Evolutionary conservation across 2,797 vertebrate species (phyloP), one percentile per base, ranked within the genome.

Genomic region (Pseudochromis fuscus): DNA sequence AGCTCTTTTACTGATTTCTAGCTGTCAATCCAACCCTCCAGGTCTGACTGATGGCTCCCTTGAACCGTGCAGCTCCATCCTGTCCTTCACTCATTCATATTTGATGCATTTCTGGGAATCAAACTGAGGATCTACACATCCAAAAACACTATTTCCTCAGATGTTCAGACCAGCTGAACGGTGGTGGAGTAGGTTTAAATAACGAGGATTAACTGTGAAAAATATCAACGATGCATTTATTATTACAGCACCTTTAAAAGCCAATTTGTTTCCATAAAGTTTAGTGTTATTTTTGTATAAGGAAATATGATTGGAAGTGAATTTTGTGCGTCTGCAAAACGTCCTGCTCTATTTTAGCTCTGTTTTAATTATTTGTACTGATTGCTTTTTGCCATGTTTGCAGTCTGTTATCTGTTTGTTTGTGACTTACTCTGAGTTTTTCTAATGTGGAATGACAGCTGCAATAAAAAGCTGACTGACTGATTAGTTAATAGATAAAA

Each of bases 1-100:
- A 53, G 7, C 31, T 64, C 27, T 10, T 46, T 72, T 79, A 68
- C 65, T 37, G 58, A 51, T 64, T 62, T 5, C 61, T 30, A 63
- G 75, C 57, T 19, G 42, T 66, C 44, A 13, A 19, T 50, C 46
- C 24, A 21, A 59, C 65, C 30, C 30, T 50, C 23, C 46, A 58
- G 33, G 50, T 72, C 58, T 68, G 40, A 65, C 52, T 42, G 10
- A n/a, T 16, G 16, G 11, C 11, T 13, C 6, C 31, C 1, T 37
- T 31, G 1, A n/a, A 15, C n/a, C 49, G 21, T 44, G 44, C 50
- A 70, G 38, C 61, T 52, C 67, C 72, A 74, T 42, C 12, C 24
- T 62, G 62, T 73, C 53, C 57, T 65, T 71, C 51, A 62, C 6
- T 44, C 38, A 37, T 61, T 23, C 44, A n/a, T 45, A 35, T 38